phyloP scores from a whole-genome alignment of 2,888 invertebrate species.

The Dermolepida albohirtum region DNA sequence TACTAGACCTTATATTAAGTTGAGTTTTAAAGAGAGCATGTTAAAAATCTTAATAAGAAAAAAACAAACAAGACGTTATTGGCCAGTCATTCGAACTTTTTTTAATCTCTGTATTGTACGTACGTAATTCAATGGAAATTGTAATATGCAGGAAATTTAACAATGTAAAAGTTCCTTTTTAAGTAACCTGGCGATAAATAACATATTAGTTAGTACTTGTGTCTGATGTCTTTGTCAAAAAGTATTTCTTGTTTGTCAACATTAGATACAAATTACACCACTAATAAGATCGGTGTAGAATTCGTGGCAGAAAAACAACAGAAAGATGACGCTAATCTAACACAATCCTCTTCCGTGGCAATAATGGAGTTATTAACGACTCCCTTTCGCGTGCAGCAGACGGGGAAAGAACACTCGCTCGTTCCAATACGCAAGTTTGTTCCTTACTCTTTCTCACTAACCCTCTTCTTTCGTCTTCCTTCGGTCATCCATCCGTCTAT shows the following conservation, averaged over 20 bases:
- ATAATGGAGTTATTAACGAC: constrained; percentile 39
- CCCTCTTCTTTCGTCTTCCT: constrained; percentile 31
- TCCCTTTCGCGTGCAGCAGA: constrained; percentile 29
- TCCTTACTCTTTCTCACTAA: constrained; percentile 31
- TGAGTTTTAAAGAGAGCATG: no score
- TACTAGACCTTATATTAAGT: no score
- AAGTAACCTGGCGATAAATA: background rate
- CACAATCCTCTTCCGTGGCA: constrained; percentile 25
- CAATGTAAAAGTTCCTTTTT: no score
- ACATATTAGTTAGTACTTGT: background rate
- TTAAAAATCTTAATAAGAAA: no score
- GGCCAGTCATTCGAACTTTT: no score
- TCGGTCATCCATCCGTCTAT: constrained; percentile 29
- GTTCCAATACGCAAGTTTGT: constrained; percentile 17
- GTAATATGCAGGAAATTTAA: no score
- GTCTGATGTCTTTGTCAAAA: background rate
- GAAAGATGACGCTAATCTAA: constrained; percentile 34
- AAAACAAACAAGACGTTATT: no score
- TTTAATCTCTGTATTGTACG: no score
- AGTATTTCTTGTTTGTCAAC: background rate
- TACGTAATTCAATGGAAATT: no score
- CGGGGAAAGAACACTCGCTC: constrained; percentile 31
- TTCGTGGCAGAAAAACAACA: constrained; percentile 25
- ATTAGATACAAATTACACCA: constrained; percentile 22
- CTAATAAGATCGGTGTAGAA: constrained; percentile 7